These are phyloP conservation scores for Erithacus rubecula DNA, from an alignment of 2,797 vertebrate species.

Conservation along the genomic window DNA sequence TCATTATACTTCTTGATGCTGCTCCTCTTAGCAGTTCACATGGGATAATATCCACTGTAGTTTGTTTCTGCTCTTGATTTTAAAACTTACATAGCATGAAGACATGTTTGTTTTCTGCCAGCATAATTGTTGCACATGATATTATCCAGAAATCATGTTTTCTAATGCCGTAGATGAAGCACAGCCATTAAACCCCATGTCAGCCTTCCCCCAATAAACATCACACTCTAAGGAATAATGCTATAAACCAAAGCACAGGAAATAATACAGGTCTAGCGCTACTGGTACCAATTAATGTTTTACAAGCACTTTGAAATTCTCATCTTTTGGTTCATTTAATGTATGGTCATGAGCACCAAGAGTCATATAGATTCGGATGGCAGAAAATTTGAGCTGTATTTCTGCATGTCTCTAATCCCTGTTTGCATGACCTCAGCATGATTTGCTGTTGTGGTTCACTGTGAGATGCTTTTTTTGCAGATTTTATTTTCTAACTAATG, in stretches of 20 bases:
- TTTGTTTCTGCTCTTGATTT: background rate
- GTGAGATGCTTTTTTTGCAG: background rate
- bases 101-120: background rate
- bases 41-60: background rate
- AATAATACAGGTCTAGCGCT: background rate
- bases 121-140: background rate
- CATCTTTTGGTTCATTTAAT: background rate
- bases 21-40: background rate
- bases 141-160: background rate
- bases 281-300: background rate
- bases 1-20: background rate
- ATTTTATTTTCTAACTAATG: background rate
- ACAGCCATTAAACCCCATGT: background rate
- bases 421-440: background rate
- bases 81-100: background rate
- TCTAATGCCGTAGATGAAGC: background rate
- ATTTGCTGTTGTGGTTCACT: background rate
- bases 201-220: background rate
- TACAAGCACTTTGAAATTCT: background rate
- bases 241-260: background rate
- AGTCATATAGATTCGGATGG: rapidly evolving
- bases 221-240: background rate
- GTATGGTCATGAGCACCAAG: background rate
- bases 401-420: background rate
- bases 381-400: background rate